Evolutionary conservation across 2,113 vertebrate species (phyloP).

Genomic region (Monarcha castaneiventris): DNA sequence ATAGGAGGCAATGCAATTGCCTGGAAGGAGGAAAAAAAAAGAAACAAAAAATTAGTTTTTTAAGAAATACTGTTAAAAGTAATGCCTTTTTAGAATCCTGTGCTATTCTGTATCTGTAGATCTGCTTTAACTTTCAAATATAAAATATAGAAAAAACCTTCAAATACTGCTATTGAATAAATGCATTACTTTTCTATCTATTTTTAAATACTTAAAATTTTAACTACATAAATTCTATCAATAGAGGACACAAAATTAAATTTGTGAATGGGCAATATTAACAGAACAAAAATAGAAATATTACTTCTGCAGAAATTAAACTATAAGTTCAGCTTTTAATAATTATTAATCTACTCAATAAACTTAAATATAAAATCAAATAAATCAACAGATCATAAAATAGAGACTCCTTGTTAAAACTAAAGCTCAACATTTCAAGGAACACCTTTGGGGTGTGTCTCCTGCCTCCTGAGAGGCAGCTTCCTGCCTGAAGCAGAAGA

Average conservation of each 20-base stretch:
- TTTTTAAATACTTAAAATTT: neutral
- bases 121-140: neutral
- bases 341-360: neutral
- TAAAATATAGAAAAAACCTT: neutral
- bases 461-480: neutral
- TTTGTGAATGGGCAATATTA: neutral
- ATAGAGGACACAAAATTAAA: neutral
- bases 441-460: neutral
- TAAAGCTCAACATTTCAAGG: neutral
- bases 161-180: neutral
- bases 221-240: neutral
- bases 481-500: neutral
- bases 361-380: neutral
- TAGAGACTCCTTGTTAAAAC: neutral
- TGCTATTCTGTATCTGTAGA: neutral
- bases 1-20: slow-evolving; percentile 98
- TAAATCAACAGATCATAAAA: neutral
- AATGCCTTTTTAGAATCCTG: neutral
- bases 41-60: neutral
- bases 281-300: neutral
- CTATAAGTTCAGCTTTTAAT: neutral
- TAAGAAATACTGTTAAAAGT: neutral
- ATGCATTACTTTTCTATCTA: neutral
- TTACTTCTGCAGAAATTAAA: neutral
- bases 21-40: slow-evolving; percentile 45